These are phyloP conservation scores for Myiopsitta monachus DNA, from an alignment of 2,113 vertebrate genomes.

Conservation along the genomic window DNA sequence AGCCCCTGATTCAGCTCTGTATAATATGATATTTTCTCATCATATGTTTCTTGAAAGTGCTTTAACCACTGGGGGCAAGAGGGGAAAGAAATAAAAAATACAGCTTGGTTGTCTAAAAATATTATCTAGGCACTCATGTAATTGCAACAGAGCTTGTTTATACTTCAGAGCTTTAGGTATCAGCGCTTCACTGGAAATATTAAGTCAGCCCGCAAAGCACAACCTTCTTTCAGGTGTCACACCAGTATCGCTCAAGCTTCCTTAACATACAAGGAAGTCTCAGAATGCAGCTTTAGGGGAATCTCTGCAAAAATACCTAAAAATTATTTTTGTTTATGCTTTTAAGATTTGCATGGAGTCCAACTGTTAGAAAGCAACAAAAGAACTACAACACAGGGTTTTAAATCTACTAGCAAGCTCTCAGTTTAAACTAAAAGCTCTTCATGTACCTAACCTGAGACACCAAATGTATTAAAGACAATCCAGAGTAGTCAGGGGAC, in stretches of 20 bases:
- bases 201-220: not conserved
- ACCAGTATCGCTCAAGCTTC: not conserved
- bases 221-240: not conserved
- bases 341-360: not conserved
- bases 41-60: not conserved
- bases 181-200: not conserved
- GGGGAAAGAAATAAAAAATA: not conserved
- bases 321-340: not conserved
- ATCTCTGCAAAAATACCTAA: not conserved
- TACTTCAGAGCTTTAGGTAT: not conserved
- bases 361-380: not conserved
- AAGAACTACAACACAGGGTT: not conserved
- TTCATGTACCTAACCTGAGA: not conserved
- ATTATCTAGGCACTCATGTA: not conserved
- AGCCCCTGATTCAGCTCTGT: not conserved
- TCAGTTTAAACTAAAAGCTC: not conserved
- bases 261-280: not conserved
- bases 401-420: not conserved
- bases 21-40: not conserved
- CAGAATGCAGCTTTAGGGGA: not conserved
- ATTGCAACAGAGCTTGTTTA: not conserved
- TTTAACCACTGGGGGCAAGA: not conserved
- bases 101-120: not conserved
- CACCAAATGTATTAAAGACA: not conserved
- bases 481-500: not conserved